These are phyloP conservation scores for Byasa hedistus DNA, from an alignment of 2,888 invertebrate genomes.

Conservation along the genomic window DNA sequence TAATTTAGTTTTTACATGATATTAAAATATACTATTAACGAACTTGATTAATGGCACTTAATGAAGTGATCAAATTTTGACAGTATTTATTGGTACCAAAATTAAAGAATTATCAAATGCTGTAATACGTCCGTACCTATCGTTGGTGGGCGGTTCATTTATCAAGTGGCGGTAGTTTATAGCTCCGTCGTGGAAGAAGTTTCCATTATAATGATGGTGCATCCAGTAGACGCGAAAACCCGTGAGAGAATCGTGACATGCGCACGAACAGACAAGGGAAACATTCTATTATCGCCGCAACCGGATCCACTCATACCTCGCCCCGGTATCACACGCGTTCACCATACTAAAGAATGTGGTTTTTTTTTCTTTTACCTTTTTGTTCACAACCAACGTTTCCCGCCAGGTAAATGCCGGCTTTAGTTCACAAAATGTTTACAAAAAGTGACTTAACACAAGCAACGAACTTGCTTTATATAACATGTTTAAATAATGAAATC, in stretches of 20 bases:
- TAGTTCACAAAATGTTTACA: neutral
- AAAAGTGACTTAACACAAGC: no score
- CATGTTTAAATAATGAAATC: no score
- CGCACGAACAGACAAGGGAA: conserved; percentile 14
- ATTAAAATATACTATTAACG: no score
- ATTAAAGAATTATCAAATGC: no score
- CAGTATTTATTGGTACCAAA: no score
- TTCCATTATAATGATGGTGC: neutral
- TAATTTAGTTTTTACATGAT: no score
- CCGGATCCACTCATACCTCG: conserved; percentile 12
- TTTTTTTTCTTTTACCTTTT: conserved; percentile 3
- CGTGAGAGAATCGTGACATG: conserved; percentile 25
- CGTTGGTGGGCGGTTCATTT: no score
- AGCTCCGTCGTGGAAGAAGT: neutral
- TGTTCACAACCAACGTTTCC: conserved; percentile 4
- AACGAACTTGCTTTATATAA: no score
- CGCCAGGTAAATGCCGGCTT: neutral
- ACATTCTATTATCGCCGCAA: conserved; percentile 11
- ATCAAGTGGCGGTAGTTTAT: neutral
- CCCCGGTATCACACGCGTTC: conserved; percentile 17
- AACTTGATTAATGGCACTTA: no score
- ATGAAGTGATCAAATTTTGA: no score
- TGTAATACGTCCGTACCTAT: no score
- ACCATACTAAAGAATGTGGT: conserved; percentile 2
- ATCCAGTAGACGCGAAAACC: conserved; percentile 3